Percentiles rank a stretch among this genome's conserved stretches.
Evolutionary conservation across 2,888 invertebrate genomes (phyloP).

Genomic region (Aethes cnicana): DNA sequence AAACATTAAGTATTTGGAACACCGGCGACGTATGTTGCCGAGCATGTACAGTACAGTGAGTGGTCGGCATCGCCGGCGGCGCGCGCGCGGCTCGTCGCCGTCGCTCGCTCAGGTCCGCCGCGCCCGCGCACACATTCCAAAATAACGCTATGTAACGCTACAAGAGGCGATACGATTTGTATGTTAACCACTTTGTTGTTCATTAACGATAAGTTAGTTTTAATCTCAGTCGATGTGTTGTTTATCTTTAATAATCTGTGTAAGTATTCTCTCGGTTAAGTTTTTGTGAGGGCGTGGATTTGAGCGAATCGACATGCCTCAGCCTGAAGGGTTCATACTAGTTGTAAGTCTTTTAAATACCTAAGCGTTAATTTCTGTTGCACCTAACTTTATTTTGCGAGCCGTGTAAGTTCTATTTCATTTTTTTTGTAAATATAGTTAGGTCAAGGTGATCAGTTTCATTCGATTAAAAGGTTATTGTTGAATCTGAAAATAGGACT

Average conservation of each 20-base stretch:
- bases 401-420: constrained; percentile 73
- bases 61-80: constrained; percentile 34
- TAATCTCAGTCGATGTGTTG: constrained; percentile 78
- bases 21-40: constrained; percentile 39
- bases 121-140: constrained; percentile 69
- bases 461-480: constrained; percentile 66
- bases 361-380: constrained; percentile 72
- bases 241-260: constrained; percentile 76
- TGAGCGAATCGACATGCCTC: constrained; percentile 76
- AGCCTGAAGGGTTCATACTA: constrained; percentile 72
- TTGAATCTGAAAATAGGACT: constrained; percentile 65
- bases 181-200: constrained; percentile 81
- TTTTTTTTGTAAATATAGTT: constrained; percentile 75
- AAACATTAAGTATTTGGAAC: constrained; percentile 71
- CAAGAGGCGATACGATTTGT: constrained; percentile 68
- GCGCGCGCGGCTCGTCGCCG: constrained; percentile 65
- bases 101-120: constrained; percentile 1
- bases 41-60: too few relatives aligned
- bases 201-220: constrained; percentile 80
- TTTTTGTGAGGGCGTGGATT: constrained; percentile 74
- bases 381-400: constrained; percentile 74
- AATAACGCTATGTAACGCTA: constrained; percentile 68
- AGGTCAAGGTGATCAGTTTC: constrained; percentile 72
- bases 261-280: constrained; percentile 76
- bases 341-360: constrained; percentile 67